A percentile compares a stretch with the other conserved stretches of the same genome.
These are phyloP conservation scores for Acipenser ruthenus DNA, from an alignment of 2,797 vertebrate genomes.

Conservation along the genomic window DNA sequence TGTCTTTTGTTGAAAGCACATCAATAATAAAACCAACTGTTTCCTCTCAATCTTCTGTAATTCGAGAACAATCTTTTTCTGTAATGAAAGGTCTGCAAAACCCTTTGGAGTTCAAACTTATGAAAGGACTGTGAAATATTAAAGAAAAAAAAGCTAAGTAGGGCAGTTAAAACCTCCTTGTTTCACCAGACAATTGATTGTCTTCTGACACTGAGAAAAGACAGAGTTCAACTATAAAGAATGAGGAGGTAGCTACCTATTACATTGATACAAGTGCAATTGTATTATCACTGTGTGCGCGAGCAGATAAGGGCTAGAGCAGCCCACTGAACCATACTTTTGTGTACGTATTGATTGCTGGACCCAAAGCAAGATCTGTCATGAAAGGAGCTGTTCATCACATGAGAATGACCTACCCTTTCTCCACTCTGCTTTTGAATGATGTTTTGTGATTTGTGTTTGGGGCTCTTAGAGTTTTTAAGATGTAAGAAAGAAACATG, in stretches of 20 bases:
- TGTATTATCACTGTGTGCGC: constrained; percentile 38
- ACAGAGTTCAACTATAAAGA: constrained; percentile 34
- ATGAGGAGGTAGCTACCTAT: constrained; percentile 34
- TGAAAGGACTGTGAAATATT: neutral
- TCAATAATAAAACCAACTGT: neutral
- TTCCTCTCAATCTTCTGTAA: neutral
- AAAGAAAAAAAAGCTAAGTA: neutral
- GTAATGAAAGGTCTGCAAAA: too few relatives aligned
- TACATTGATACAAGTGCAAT: constrained; percentile 38
- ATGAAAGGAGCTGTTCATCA: constrained; percentile 41
- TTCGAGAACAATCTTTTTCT: neutral
- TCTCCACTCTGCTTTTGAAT: constrained; percentile 10
- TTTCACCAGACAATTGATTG: constrained; percentile 39
- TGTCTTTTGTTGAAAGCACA: constrained; percentile 2
- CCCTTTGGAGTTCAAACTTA: neutral
- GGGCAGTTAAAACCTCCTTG: constrained; percentile 8
- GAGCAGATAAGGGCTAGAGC: constrained; percentile 39
- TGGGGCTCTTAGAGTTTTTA: constrained; percentile 18
- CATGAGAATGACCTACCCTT: constrained; percentile 31
- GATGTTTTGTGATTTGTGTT: constrained; percentile 25
- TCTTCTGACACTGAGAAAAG: constrained; percentile 36
- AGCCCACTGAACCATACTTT: constrained; percentile 29
- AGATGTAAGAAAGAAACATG: constrained; percentile 24
- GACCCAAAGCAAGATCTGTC: constrained; percentile 36
- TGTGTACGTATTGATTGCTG: constrained; percentile 42